Evolutionary conservation across 2,888 invertebrate species (phyloP).

Genomic region (Elaeidobius kamerunicus): DNA sequence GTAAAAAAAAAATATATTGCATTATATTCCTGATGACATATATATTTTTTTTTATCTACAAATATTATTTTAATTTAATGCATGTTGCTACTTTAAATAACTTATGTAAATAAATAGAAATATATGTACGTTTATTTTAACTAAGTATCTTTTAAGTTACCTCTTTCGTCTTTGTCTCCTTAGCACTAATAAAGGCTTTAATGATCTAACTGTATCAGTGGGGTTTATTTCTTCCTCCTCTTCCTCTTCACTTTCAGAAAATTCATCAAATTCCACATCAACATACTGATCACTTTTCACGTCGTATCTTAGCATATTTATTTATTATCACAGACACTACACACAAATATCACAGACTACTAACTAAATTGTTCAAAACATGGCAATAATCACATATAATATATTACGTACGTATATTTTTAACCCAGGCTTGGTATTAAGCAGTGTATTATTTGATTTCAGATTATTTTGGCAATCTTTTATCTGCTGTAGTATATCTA

Average conservation of each 20-base stretch:
- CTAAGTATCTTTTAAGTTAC: conserved; percentile 17
- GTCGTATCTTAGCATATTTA: conserved; percentile 34
- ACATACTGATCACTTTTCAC: conserved; percentile 33
- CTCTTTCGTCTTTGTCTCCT: conserved; percentile 30
- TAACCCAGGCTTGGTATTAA: background rate
- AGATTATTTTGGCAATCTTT: too few relatives aligned
- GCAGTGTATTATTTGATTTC: too few relatives aligned
- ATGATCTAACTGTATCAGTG: conserved; percentile 20
- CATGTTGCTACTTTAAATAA: background rate
- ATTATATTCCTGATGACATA: background rate
- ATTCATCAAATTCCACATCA: conserved; percentile 35
- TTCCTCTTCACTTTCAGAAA: conserved; percentile 33
- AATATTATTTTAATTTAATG: background rate
- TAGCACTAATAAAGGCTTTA: conserved; percentile 32
- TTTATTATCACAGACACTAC: background rate
- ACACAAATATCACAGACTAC: background rate
- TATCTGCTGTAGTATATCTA: background rate
- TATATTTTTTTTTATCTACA: background rate
- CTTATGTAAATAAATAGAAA: background rate
- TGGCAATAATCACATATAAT: background rate
- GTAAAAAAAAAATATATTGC: background rate
- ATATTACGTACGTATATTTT: background rate
- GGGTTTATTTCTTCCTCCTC: conserved; percentile 19
- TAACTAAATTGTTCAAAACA: background rate
- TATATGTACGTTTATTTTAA: background rate